Evolutionary conservation across 92 coral and sea anemone genomes (phyloP).

Genomic region (Ricordea florida): DNA sequence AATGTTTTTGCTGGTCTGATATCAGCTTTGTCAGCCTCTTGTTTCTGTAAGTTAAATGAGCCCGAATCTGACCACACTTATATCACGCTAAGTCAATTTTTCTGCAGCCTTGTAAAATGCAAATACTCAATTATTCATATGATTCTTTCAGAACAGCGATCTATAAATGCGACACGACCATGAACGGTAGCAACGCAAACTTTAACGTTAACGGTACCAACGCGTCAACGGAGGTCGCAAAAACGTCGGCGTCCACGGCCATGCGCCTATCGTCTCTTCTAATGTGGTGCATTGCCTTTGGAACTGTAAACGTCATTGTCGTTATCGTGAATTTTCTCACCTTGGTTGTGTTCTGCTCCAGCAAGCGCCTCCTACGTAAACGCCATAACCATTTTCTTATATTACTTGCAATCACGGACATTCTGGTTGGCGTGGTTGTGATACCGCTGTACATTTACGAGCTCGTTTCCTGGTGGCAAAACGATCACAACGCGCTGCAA

Average conservation of each 20-base stretch:
- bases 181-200: no score
- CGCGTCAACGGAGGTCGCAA: neutral
- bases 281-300: constrained; percentile 49
- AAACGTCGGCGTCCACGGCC: neutral
- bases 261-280: constrained; percentile 5
- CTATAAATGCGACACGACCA: neutral
- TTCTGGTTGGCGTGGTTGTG: constrained; percentile 50
- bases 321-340: constrained; percentile 39
- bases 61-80: no score
- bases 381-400: constrained; percentile 59
- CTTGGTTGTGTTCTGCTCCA: constrained; percentile 31
- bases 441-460: constrained; percentile 54
- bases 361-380: constrained; percentile 42
- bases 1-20: no score
- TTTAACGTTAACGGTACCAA: neutral
- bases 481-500: neutral
- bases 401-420: constrained; percentile 50
- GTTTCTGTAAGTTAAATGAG: no score
- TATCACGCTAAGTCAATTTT: no score
- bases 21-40: neutral
- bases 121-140: neutral
- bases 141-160: neutral
- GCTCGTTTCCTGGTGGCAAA: constrained; percentile 30
- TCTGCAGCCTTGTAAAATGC: no score
- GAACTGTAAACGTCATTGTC: constrained; percentile 34